Percentiles rank a stretch among this genome's conserved stretches.
These are phyloP conservation scores for Pycnonotus jocosus DNA, from an alignment of 2,113 vertebrate species.

Conservation along the genomic window DNA sequence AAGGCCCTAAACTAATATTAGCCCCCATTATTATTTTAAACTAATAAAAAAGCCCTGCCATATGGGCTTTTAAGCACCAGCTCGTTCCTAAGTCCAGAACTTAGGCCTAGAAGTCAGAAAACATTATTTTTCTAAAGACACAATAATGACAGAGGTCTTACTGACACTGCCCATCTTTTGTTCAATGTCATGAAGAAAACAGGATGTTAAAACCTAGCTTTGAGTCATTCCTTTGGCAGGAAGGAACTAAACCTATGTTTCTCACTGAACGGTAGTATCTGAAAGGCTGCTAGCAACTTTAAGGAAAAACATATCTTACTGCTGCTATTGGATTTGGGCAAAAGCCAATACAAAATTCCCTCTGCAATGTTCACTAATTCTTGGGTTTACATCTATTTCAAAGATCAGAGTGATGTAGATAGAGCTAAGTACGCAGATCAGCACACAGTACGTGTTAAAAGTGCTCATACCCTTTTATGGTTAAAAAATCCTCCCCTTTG, in stretches of 20 bases:
- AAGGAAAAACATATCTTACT: not conserved
- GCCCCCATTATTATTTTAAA: too few relatives aligned
- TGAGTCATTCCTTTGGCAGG: not conserved
- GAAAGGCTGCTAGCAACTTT: not conserved
- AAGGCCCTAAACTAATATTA: not conserved
- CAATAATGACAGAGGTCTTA: not conserved
- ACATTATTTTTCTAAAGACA: not conserved
- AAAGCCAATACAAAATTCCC: not conserved
- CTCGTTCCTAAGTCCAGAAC: not conserved
- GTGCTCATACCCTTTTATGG: not conserved
- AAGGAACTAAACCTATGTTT: not conserved
- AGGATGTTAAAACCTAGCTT: not conserved
- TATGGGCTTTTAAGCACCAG: not conserved
- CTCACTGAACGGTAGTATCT: not conserved
- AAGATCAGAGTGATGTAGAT: not conserved
- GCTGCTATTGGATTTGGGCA: not conserved
- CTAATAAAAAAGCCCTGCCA: too few relatives aligned
- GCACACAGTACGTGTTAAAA: not conserved
- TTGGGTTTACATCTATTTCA: not conserved
- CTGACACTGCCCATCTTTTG: accelerated
- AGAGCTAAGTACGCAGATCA: not conserved
- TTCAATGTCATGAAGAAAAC: not conserved
- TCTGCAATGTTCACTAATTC: not conserved
- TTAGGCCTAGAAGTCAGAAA: not conserved
- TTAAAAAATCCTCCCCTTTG: not conserved